Conservation (phyloP, 1,140 invertebrate genomes). For the Leptestheria dahalacensis region DNA sequence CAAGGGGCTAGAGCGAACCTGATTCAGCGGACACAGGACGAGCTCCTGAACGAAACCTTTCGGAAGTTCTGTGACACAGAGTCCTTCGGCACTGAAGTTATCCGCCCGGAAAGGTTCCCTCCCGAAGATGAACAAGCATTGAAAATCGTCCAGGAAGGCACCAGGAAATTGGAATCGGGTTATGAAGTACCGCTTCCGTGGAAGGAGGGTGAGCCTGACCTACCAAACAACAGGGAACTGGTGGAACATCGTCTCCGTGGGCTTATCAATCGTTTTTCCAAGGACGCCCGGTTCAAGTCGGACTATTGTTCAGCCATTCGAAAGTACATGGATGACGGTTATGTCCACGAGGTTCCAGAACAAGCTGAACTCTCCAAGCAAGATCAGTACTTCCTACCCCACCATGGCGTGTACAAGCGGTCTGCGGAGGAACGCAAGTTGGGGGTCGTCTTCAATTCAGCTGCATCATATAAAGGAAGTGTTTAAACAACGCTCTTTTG, state of each 20-base stretch:
- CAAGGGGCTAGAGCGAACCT: neutral
- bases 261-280: neutral
- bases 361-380: neutral
- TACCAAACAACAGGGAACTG: constrained; percentile 2
- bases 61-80: constrained; percentile 3
- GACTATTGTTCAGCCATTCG: neutral
- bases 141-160: neutral
- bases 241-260: neutral
- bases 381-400: constrained; percentile 9
- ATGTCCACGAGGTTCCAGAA: neutral
- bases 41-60: neutral
- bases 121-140: constrained; percentile 2
- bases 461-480: neutral
- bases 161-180: constrained; percentile 7
- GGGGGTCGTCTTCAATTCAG: constrained; percentile 1
- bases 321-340: constrained; percentile 1
- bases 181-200: constrained; percentile 11
- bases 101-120: neutral
- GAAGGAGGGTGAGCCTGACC: neutral
- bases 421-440: neutral
- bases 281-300: neutral
- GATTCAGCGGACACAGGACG: neutral
- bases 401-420: constrained; percentile 9
- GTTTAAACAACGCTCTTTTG: constrained; percentile 3
- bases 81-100: constrained; percentile 6